These are phyloP conservation scores for Lepeophtheirus nordmannii DNA, from an alignment of 2,888 invertebrate genomes.

Conservation along the genomic window DNA sequence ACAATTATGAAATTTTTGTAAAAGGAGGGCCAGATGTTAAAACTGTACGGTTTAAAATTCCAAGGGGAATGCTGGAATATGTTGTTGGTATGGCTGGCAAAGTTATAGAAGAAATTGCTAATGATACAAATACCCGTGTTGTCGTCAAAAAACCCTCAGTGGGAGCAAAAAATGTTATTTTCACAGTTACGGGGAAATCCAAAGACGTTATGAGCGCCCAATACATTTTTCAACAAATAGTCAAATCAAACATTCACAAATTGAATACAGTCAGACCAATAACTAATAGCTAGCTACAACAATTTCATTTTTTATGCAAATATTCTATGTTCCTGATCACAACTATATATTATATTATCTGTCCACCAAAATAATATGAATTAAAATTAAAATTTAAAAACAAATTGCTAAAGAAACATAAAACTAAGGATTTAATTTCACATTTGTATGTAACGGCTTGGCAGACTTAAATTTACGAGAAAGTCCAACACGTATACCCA, in stretches of 20 bases:
- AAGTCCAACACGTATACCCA: background rate
- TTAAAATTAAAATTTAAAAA: too few species aligned
- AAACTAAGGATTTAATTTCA: background rate
- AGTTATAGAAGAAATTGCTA: conserved; percentile 22
- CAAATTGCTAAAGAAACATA: too few species aligned
- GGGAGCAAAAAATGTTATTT: conserved; percentile 18
- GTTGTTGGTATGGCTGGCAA: conserved; percentile 22
- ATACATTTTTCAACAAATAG: conserved; percentile 21
- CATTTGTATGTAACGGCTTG: conserved; percentile 7
- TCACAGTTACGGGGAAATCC: conserved; percentile 9
- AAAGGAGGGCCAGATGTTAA: conserved; percentile 21
- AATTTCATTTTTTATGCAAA: too few species aligned
- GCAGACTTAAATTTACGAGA: background rate
- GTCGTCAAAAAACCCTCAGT: conserved; percentile 11
- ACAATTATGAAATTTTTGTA: conserved; percentile 23
- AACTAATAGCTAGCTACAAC: background rate
- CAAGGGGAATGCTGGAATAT: conserved; percentile 19
- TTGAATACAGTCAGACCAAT: conserved; percentile 20
- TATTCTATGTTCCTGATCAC: too few species aligned
- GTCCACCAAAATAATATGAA: too few species aligned
- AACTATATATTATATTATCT: too few species aligned
- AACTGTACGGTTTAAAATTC: conserved; percentile 19
- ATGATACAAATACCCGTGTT: conserved; percentile 21
- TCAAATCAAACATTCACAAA: conserved; percentile 23
- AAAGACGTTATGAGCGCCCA: conserved; percentile 11